Base-by-base conservation (phyloP, 2,888 invertebrate species). In the Coelinius sp. region DNA sequence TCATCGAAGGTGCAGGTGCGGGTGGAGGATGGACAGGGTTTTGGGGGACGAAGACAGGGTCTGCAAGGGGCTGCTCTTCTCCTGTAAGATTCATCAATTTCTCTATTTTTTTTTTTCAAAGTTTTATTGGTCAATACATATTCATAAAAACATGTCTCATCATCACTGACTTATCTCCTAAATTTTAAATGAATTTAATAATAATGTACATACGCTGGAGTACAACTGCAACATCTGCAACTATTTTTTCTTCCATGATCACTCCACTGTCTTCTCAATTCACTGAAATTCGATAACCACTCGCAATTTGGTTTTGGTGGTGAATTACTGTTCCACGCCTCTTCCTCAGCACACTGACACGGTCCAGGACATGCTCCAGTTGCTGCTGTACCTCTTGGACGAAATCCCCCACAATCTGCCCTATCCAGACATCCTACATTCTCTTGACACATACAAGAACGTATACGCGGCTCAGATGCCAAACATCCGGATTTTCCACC, bases 231-330 rank as follows among this genome's bases (percentile, higher is more conserved):
- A 70, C 84, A 85, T 72, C 80, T 81, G 75, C 84, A 84, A 66
- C 72, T 78, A 64, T 77, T 78, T 31, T 75, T 78, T 25, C 83
- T 80, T 2, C 80, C 83, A 75, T 84, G 80, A 70, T 85, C 80
- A 71, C 86, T 86, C 86, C 86, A 86, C 38, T 82, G 83, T 44
- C 86, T 78, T 25, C 86, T 82, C 12, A 86, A 69, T 53, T 85
- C 82, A 31, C 76, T 76, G 41, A 86, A 86, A 38, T 84, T 85
- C n/a, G 68, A 78, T 3, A 82, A 52, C 85, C 86, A 85, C 41
- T 79, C 79, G 70, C 82, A 79, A 63, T 83, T 80, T 12, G 85
- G 83, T 56, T 79, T 83, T 2, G 85, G 85, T 6, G 86, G 85
- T 3, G 74, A 75, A 64, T 78, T 81, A 8, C 77, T 77, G 64